These are phyloP conservation scores for Encarsia formosa DNA, from an alignment of 2,888 invertebrate species.

Conservation along the genomic window DNA sequence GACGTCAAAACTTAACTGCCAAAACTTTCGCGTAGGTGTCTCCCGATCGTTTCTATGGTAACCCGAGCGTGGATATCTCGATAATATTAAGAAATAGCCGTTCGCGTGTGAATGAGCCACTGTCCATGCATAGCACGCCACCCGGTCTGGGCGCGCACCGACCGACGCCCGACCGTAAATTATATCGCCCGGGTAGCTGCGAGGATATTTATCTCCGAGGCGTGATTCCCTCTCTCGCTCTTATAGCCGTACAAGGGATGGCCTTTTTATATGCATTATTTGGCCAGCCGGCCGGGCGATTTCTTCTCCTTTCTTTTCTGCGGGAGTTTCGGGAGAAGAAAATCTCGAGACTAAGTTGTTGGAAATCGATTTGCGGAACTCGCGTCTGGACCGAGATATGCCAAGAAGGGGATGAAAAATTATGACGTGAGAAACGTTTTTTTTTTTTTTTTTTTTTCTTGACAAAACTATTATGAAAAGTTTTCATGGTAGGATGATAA, in stretches of 20 bases:
- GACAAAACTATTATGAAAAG: too few relatives aligned
- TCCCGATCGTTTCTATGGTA: slow-evolving; percentile 18
- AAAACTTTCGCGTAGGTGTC: not conserved
- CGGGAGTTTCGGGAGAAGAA: too few relatives aligned
- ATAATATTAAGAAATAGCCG: slow-evolving; percentile 48
- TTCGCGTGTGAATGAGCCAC: slow-evolving; percentile 39
- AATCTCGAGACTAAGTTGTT: not conserved
- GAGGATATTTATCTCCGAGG: slow-evolving; percentile 37
- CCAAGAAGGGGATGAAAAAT: too few relatives aligned
- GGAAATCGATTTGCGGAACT: slow-evolving; percentile 6
- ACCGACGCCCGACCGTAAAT: slow-evolving; percentile 43
- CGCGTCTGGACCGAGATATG: not conserved
- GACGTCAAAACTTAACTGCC: slow-evolving; percentile 2
- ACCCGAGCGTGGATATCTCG: slow-evolving; percentile 2
- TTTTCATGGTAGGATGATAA: too few relatives aligned
- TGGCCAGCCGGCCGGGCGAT: not conserved
- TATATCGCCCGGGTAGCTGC: slow-evolving; percentile 34
- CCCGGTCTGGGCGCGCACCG: slow-evolving; percentile 32
- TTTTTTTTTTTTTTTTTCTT: too few relatives aligned
- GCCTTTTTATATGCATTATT: too few relatives aligned
- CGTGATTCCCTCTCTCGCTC: slow-evolving; percentile 32
- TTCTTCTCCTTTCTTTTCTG: not conserved
- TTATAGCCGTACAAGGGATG: too few relatives aligned
- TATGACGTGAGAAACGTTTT: too few relatives aligned
- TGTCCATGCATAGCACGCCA: slow-evolving; percentile 50